A percentile compares a stretch with the other conserved stretches of the same genome.
Conservation (phyloP, 2,888 invertebrate species). For the Zootermopsis nevadensis region DNA sequence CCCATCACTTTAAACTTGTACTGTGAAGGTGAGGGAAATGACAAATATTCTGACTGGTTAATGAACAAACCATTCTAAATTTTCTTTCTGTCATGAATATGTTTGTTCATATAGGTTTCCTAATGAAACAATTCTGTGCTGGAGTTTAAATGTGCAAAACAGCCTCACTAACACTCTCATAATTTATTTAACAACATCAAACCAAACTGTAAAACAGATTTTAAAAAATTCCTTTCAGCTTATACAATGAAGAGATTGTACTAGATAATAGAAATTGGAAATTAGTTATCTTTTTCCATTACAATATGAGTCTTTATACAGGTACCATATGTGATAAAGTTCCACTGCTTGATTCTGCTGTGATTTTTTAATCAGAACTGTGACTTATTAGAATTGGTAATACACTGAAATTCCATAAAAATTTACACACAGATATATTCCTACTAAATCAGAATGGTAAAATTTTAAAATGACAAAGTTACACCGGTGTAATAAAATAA, state of each 20-base stretch:
- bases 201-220: not conserved
- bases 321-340: not conserved
- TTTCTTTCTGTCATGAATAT: not conserved
- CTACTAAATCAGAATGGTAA: not conserved
- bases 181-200: not conserved
- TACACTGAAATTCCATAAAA: not conserved
- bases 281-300: not conserved
- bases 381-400: not conserved
- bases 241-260: not conserved
- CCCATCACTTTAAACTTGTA: not conserved
- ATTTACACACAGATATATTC: not conserved
- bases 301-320: not conserved
- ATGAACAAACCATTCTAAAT: not conserved
- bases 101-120: not conserved
- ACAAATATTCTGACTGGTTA: not conserved
- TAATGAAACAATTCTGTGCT: not conserved
- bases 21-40: not conserved
- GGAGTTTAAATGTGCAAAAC: not conserved
- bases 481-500: not conserved
- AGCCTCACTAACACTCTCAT: not conserved
- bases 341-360: not conserved
- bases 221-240: not conserved
- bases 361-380: not conserved
- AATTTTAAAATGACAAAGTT: not conserved
- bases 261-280: not conserved